Conservation (phyloP, 2,888 invertebrate genomes). For the Griposia aprilina region DNA sequence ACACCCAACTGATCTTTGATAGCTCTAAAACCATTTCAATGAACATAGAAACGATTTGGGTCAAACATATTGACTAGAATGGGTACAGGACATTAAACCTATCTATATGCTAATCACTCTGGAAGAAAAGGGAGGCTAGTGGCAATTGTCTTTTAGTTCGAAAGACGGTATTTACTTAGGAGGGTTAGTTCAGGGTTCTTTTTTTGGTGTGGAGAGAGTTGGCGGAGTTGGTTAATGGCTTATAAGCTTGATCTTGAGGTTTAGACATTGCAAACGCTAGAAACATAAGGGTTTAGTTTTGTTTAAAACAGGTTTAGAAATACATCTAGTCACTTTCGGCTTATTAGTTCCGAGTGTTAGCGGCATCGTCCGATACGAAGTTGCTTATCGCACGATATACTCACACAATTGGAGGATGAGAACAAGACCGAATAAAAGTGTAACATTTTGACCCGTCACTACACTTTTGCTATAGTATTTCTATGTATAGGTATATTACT, state of each 20-base stretch:
- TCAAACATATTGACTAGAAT: conserved; percentile 48
- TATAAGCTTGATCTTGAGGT: no score
- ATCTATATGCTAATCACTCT: conserved; percentile 51
- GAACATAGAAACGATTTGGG: conserved; percentile 44
- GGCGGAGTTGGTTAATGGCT: no score
- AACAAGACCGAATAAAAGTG: background rate
- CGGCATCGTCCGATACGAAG: background rate
- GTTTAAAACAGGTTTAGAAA: background rate
- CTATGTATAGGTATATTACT: no score
- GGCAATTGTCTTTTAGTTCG: conserved; percentile 28
- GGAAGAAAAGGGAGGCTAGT: conserved; percentile 28
- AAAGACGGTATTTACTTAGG: conserved; percentile 29
- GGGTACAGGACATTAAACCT: conserved; percentile 39
- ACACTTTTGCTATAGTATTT: background rate
- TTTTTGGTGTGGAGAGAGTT: background rate
- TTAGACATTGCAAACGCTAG: background rate
- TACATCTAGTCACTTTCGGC: background rate
- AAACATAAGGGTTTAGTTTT: background rate
- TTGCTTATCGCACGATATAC: background rate
- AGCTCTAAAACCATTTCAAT: conserved; percentile 29
- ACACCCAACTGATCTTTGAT: conserved; percentile 13
- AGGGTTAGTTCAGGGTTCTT: background rate
- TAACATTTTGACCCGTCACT: background rate
- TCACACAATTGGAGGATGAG: background rate
- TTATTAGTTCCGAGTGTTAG: no score